Conservation (phyloP, 2,888 invertebrate species). For the Aspidiotus destructor region DNA sequence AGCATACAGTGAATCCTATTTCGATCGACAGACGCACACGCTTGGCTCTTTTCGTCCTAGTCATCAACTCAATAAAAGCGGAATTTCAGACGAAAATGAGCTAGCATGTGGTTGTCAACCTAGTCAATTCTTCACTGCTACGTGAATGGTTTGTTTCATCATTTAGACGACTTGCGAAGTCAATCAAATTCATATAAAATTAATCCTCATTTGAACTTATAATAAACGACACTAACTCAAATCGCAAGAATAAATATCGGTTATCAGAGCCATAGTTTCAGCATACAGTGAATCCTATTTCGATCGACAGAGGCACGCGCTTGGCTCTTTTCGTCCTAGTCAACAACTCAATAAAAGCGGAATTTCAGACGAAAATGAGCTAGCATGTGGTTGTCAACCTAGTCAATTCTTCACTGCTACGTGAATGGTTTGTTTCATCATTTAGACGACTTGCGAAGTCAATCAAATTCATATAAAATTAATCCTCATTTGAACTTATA, state of each 20-base stretch:
- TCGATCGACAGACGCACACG: not conserved
- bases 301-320: too few species aligned
- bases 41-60: too few species aligned
- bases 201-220: constrained; percentile 79
- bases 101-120: not conserved
- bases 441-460: constrained; percentile 1
- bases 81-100: constrained; percentile 6
- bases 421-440: constrained; percentile 30
- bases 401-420: not conserved
- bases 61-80: not conserved
- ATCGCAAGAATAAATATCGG: too few species aligned
- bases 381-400: not conserved
- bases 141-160: constrained; percentile 32
- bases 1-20: not conserved
- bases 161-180: constrained; percentile 5
- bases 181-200: not conserved
- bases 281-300: too few species aligned
- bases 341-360: not conserved
- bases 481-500: constrained; percentile 82
- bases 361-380: constrained; percentile 3
- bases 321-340: too few species aligned
- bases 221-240: too few species aligned
- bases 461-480: not conserved
- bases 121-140: constrained; percentile 7
- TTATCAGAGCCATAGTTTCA: constrained; percentile 11